Conservation (phyloP, 1,140 invertebrate species). For the Cyrtorhinus lividipennis region DNA sequence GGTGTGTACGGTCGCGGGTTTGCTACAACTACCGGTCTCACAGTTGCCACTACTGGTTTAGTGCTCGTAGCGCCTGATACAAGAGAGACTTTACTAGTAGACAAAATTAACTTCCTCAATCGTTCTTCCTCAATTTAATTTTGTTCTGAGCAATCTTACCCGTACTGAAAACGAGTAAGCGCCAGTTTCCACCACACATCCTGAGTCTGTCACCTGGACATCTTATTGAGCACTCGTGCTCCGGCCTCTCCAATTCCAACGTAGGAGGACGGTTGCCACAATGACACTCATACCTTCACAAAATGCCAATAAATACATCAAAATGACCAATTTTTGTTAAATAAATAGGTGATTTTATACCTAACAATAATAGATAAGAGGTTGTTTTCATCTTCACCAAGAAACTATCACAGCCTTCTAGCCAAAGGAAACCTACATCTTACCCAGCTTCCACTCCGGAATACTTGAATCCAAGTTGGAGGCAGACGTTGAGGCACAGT, state of each 20-base stretch:
- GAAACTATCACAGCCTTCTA: too few relatives aligned
- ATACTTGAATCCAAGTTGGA: slow-evolving; percentile 16
- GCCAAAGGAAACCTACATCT: too few relatives aligned
- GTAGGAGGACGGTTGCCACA: slow-evolving; percentile 20
- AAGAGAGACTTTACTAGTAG: too few relatives aligned
- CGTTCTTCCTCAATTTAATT: too few relatives aligned
- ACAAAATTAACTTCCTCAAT: too few relatives aligned
- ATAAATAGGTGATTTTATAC: too few relatives aligned
- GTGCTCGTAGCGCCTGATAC: too few relatives aligned
- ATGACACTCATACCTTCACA: slow-evolving; percentile 23
- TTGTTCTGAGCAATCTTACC: too few relatives aligned
- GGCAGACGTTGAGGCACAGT: slow-evolving; percentile 22
- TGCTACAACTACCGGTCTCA: too few relatives aligned
- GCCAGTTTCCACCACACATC: slow-evolving; percentile 24
- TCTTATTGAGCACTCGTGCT: slow-evolving; percentile 21
- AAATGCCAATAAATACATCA: neutral
- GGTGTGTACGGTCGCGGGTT: neutral
- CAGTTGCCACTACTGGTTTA: too few relatives aligned
- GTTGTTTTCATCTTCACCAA: too few relatives aligned
- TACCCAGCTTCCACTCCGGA: slow-evolving; percentile 21
- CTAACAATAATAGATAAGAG: too few relatives aligned
- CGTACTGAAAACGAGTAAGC: slow-evolving; percentile 21
- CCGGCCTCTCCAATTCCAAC: slow-evolving; percentile 3
- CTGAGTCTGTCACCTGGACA: slow-evolving; percentile 21
- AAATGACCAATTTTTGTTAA: neutral